A percentile compares a stretch with the other conserved stretches of the same genome.
Conservation (phyloP, 2,888 invertebrate species). For the Heliconius ethilla region DNA sequence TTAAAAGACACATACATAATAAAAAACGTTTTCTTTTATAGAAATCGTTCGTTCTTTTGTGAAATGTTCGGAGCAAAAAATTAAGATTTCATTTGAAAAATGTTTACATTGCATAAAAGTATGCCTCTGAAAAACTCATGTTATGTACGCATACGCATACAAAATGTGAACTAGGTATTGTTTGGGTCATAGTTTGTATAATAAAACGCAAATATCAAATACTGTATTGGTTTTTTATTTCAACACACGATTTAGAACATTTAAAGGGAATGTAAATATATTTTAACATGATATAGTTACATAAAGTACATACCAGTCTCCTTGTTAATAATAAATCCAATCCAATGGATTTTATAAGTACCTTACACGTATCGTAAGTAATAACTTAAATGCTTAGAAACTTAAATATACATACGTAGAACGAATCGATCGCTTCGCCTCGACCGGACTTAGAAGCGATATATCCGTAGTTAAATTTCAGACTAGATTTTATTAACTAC, state of each 20-base stretch:
- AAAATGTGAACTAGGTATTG: not conserved
- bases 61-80: too few relatives aligned
- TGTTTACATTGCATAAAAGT: too few relatives aligned
- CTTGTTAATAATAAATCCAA: slow-evolving; percentile 75
- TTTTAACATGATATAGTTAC: slow-evolving; percentile 63
- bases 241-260: slow-evolving; percentile 61
- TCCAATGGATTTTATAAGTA: slow-evolving; percentile 73
- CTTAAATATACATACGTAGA: slow-evolving; percentile 41
- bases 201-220: slow-evolving; percentile 71
- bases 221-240: slow-evolving; percentile 80
- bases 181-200: slow-evolving; percentile 38
- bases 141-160: too few relatives aligned
- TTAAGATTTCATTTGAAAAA: too few relatives aligned
- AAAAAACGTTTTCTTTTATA: too few relatives aligned
- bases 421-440: slow-evolving; percentile 61
- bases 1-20: too few relatives aligned
- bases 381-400: slow-evolving; percentile 79
- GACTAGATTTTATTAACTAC: slow-evolving; percentile 75
- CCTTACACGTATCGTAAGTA: slow-evolving; percentile 61
- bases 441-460: slow-evolving; percentile 61
- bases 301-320: slow-evolving; percentile 80
- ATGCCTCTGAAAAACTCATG: too few relatives aligned
- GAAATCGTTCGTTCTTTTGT: too few relatives aligned
- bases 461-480: slow-evolving; percentile 57
- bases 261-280: slow-evolving; percentile 76